Percentiles rank a stretch among this genome's conserved stretches.
phyloP scores from a whole-genome alignment of 30 jellyfish, hydroid and myxozoan species.

The Euphysa ruthae region DNA sequence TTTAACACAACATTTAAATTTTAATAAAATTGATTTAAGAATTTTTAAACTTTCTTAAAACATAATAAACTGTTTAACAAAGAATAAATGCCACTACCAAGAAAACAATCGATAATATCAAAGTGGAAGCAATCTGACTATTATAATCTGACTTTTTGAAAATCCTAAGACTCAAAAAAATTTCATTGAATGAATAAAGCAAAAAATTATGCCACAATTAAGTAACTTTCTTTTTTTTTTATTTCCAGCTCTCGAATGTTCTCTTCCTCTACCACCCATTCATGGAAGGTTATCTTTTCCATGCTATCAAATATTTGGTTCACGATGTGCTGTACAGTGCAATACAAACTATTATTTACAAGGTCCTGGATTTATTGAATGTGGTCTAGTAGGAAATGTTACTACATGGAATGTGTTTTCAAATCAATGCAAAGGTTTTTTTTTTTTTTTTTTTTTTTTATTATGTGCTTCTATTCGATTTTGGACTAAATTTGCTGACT shows the following conservation, averaged over 20 bases:
- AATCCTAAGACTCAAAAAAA: too few species aligned
- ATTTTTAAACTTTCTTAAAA: not conserved
- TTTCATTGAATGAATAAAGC: too few species aligned
- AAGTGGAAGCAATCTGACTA: not conserved
- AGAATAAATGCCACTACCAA: too few species aligned
- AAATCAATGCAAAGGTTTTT: conserved; percentile 19
- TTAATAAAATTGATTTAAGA: too few species aligned
- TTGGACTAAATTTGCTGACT: too few species aligned
- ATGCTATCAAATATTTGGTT: conserved; percentile 7
- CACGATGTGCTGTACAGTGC: conserved; percentile 22
- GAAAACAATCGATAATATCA: too few species aligned
- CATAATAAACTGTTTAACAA: too few species aligned
- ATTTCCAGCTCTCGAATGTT: conserved; percentile 3
- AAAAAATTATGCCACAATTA: too few species aligned
- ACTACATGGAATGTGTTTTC: not conserved
- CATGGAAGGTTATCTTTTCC: conserved; percentile 2
- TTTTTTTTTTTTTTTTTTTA: not conserved
- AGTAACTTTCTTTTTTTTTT: too few species aligned
- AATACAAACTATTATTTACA: not conserved
- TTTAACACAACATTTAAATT: too few species aligned
- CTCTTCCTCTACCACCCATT: conserved; percentile 3
- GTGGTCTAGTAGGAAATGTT: not conserved
- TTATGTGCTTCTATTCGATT: too few species aligned
- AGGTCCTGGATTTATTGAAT: conserved; percentile 19
- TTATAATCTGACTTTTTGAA: too few species aligned